Conservation (phyloP, 2,797 vertebrate genomes). For the Syndactyla subalaris region DNA sequence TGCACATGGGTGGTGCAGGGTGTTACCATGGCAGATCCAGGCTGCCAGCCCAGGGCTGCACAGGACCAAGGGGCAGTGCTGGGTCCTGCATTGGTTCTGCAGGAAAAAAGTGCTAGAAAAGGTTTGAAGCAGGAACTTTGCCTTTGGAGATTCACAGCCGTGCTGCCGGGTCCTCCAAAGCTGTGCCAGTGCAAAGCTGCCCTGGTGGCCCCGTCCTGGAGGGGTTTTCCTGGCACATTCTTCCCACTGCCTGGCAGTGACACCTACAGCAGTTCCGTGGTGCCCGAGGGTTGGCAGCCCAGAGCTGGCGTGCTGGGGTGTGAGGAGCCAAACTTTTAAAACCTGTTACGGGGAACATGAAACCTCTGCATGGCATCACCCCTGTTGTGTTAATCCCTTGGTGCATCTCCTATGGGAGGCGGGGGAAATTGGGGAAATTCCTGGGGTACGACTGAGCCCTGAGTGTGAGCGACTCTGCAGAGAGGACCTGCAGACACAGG, state of each 20-base stretch:
- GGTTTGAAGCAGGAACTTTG: not conserved
- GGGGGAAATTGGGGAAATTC: not conserved
- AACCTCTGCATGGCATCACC: not conserved
- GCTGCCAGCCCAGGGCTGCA: not conserved
- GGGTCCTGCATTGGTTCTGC: rapidly evolving
- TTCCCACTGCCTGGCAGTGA: not conserved
- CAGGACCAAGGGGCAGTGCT: too few species aligned
- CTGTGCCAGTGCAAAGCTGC: not conserved
- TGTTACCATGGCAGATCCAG: not conserved
- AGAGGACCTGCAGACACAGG: not conserved
- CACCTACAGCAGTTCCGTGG: not conserved
- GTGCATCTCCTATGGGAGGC: rapidly evolving
- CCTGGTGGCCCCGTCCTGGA: rapidly evolving
- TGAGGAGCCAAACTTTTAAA: not conserved
- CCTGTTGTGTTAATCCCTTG: rapidly evolving
- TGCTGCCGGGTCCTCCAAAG: not conserved
- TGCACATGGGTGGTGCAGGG: rapidly evolving
- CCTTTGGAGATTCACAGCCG: not conserved
- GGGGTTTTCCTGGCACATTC: not conserved
- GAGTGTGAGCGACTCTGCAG: rapidly evolving
- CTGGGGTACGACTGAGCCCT: not conserved
- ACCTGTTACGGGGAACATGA: not conserved
- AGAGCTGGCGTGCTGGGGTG: not conserved
- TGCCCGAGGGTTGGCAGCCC: not conserved
- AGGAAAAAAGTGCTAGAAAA: not conserved